Percentiles rank a stretch among this genome's conserved stretches.
Conservation (phyloP, 1,140 invertebrate species). For the Zaprionus africanus region DNA sequence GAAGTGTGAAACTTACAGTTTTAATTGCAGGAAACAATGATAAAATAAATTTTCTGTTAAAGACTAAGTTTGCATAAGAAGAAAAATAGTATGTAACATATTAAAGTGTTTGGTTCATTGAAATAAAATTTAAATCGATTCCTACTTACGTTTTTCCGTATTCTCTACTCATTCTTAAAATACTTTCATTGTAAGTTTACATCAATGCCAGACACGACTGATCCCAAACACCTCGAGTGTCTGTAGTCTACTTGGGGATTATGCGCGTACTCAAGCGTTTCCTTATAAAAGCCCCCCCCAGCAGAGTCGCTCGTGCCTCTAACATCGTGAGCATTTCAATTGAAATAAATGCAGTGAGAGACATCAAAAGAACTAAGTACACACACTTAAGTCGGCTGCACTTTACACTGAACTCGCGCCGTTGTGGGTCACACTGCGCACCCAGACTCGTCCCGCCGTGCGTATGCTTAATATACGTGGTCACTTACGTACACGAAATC, state of each 20-base stretch:
- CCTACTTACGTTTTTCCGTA: not conserved
- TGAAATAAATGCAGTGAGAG: slow-evolving; percentile 57
- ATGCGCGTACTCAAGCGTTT: slow-evolving; percentile 24
- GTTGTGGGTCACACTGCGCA: slow-evolving; percentile 18
- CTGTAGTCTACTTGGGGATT: not conserved
- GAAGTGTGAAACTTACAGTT: no score
- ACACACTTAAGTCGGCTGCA: slow-evolving; percentile 44
- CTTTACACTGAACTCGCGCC: slow-evolving; percentile 38
- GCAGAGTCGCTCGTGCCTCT: slow-evolving; percentile 23
- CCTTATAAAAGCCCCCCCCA: slow-evolving; percentile 24
- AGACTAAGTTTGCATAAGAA: no score
- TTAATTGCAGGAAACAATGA: no score
- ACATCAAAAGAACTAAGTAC: slow-evolving; percentile 52
- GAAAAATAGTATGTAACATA: no score
- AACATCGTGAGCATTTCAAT: slow-evolving; percentile 51
- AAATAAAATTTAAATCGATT: not conserved
- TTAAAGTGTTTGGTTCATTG: no score
- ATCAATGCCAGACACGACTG: not conserved
- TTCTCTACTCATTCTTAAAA: not conserved
- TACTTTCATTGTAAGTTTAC: not conserved
- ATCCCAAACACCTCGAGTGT: not conserved
- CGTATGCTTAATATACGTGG: slow-evolving; percentile 43
- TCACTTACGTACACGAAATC: slow-evolving; percentile 31
- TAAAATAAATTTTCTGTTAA: no score
- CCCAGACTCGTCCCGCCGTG: slow-evolving; percentile 15